These are phyloP conservation scores for Chinchilla lanigera DNA, from an alignment of 2,113 vertebrate species.

Conservation along the genomic window DNA sequence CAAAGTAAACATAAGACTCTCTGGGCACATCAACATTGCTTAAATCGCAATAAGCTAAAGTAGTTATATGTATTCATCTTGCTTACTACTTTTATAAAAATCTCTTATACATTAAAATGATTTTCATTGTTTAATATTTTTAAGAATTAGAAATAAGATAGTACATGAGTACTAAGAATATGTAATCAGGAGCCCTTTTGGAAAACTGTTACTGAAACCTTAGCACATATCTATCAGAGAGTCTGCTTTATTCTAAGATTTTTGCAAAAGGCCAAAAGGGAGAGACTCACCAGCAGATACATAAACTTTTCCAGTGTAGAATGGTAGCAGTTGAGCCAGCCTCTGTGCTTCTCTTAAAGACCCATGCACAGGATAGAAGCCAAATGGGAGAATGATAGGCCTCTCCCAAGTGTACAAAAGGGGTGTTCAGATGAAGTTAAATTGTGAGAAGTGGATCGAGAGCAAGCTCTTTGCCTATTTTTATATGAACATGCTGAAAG, in stretches of 20 bases:
- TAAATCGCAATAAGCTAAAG: conserved; percentile 7
- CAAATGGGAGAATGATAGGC: conserved; percentile 15
- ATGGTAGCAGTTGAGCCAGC: neutral
- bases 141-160: neutral
- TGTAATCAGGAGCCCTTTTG: neutral
- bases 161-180: conserved; percentile 42
- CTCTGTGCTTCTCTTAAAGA: conserved; percentile 22
- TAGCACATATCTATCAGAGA: conserved; percentile 51
- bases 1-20: neutral
- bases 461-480: conserved; percentile 47
- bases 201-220: neutral
- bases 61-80: neutral
- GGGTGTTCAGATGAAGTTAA: neutral
- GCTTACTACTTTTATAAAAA: neutral
- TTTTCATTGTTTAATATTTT: neutral
- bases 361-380: neutral
- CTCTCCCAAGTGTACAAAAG: neutral
- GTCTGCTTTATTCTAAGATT: neutral
- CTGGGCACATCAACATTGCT: neutral
- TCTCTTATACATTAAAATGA: neutral
- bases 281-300: conserved; percentile 27
- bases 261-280: conserved; percentile 33
- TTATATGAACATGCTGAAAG: conserved; percentile 13
- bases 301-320: conserved; percentile 40
- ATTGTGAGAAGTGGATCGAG: conserved; percentile 42